Conservation (phyloP, 92 coral and sea anemone genomes). For the Pocillopora meandrina region DNA sequence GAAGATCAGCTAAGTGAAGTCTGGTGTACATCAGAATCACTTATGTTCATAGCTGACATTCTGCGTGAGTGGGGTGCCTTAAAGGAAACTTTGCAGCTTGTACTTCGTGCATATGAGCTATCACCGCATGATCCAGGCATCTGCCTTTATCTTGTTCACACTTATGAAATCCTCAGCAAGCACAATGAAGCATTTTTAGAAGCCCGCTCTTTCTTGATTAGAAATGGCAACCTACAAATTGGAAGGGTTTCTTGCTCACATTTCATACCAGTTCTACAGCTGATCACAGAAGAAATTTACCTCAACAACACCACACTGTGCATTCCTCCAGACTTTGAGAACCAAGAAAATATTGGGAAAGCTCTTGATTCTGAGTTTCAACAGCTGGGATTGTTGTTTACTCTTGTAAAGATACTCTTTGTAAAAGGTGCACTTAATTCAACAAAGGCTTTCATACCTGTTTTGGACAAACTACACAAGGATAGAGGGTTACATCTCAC, state of each 20-base stretch:
- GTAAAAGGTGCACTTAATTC: conserved; percentile 49
- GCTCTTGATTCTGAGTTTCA: conserved; percentile 49
- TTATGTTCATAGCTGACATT: conserved; percentile 50
- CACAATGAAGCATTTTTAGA: conserved; percentile 43
- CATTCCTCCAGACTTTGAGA: conserved; percentile 11
- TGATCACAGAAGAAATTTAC: conserved; percentile 22
- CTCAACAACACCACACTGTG: conserved; percentile 26
- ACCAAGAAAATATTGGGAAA: conserved; percentile 7
- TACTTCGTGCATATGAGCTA: conserved; percentile 37
- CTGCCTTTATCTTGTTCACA: conserved; percentile 51
- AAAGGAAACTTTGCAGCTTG: conserved; percentile 28
- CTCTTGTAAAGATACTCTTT: conserved; percentile 51
- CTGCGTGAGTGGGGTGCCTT: conserved; percentile 56
- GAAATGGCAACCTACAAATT: neutral
- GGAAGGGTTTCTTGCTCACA: conserved; percentile 33
- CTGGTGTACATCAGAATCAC: conserved; percentile 44
- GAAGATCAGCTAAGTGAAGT: conserved; percentile 34
- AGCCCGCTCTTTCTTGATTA: conserved; percentile 17
- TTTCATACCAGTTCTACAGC: conserved; percentile 38
- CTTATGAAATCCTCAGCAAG: conserved; percentile 49
- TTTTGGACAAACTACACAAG: conserved; percentile 43
- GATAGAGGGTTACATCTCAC: conserved; percentile 50
- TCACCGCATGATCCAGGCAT: conserved; percentile 43
- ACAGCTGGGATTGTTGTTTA: conserved; percentile 50
- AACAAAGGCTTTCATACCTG: conserved; percentile 37